Percentiles rank a stretch among this genome's conserved stretches.
Evolutionary conservation across 2,113 vertebrate genomes (phyloP).

Genomic region (Porphyrio hochstetteri): DNA sequence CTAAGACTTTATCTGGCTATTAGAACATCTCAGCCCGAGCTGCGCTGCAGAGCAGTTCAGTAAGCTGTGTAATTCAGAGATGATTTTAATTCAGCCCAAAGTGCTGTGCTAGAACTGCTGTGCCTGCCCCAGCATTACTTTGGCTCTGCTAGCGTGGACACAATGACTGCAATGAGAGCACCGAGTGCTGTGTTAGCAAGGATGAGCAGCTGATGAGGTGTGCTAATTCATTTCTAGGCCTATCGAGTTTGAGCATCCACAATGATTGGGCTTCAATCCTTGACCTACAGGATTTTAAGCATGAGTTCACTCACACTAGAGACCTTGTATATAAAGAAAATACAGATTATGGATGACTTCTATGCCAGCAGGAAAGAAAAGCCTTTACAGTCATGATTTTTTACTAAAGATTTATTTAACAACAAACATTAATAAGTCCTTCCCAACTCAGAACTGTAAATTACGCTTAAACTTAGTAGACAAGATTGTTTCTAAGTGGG

Average conservation of each 20-base stretch:
- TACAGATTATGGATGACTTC: neutral
- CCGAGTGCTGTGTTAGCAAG: neutral
- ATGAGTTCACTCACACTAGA: neutral
- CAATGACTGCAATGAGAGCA: neutral
- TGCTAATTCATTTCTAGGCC: neutral
- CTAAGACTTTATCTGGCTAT: neutral
- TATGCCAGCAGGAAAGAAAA: neutral
- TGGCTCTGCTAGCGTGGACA: fast-evolving
- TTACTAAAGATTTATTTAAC: constrained; percentile 13
- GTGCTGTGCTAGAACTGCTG: neutral
- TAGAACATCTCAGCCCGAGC: neutral
- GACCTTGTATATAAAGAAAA: neutral
- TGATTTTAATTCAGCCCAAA: neutral
- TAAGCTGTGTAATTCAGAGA: neutral
- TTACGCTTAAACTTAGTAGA: neutral
- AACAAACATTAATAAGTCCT: neutral
- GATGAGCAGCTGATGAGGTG: constrained; percentile 36
- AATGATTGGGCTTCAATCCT: neutral
- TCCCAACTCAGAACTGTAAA: neutral
- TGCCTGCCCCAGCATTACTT: neutral
- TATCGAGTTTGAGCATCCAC: neutral
- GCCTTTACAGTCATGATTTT: neutral
- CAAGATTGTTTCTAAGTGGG: neutral
- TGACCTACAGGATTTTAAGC: constrained; percentile 18
- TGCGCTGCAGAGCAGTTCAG: neutral